These are phyloP conservation scores for Sebastes vulpes DNA, from an alignment of 2,797 vertebrate species.

Conservation along the genomic window DNA sequence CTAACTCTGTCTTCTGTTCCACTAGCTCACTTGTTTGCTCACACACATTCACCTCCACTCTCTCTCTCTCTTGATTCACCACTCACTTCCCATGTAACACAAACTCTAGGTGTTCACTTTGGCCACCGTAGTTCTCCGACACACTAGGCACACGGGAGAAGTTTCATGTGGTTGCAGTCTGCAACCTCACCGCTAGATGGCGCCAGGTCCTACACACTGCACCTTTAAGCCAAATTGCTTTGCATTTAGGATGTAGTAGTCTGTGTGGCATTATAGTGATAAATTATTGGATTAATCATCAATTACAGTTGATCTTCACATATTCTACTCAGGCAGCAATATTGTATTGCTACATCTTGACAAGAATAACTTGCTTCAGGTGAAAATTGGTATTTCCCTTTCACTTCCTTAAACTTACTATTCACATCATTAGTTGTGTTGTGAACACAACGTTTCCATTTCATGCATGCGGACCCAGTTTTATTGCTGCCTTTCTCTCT, in stretches of 20 bases:
- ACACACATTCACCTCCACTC: neutral
- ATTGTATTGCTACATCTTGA: neutral
- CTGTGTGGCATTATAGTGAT: neutral
- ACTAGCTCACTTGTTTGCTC: no score
- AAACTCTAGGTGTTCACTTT: neutral
- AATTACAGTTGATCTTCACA: slow-evolving; percentile 16
- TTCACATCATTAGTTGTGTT: neutral
- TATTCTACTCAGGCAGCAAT: neutral
- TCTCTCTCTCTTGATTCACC: neutral
- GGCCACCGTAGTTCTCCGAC: neutral
- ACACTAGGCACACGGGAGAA: neutral
- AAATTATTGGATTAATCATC: neutral
- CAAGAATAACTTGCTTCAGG: neutral
- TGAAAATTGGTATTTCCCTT: neutral
- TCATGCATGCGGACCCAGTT: neutral
- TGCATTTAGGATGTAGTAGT: neutral
- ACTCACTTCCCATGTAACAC: neutral
- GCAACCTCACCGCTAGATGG: neutral
- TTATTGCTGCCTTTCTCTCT: neutral
- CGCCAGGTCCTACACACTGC: neutral
- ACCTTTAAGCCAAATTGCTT: neutral
- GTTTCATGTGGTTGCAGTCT: neutral
- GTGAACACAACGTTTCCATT: neutral
- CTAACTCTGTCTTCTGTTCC: no score
- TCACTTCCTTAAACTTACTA: neutral